A percentile compares a stretch with the other conserved stretches of the same genome.
These are phyloP conservation scores for Eupithecia subfuscata DNA, from an alignment of 2,888 invertebrate genomes.

Conservation along the genomic window DNA sequence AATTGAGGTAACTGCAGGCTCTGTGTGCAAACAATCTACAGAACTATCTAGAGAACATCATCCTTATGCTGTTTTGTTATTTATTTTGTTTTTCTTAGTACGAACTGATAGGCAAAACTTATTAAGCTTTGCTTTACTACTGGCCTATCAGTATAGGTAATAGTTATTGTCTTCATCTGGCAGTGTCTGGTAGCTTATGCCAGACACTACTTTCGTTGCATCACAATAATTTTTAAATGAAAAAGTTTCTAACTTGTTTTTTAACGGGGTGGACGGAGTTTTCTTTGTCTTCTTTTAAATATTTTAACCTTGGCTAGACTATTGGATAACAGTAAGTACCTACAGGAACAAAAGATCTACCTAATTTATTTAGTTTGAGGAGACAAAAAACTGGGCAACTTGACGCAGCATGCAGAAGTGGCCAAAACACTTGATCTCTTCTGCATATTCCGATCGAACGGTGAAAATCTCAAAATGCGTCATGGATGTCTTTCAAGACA, in stretches of 20 bases:
- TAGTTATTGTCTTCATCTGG: neutral
- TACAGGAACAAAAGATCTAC: neutral
- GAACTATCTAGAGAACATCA: no score
- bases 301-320: neutral
- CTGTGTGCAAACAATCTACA: no score
- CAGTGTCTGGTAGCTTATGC: neutral
- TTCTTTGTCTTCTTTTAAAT: neutral
- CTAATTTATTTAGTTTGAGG: neutral
- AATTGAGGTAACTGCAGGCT: no score
- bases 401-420: no score
- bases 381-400: neutral
- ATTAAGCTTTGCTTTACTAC: no score
- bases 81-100: no score
- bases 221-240: neutral
- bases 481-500: neutral
- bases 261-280: neutral
- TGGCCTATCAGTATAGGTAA: neutral
- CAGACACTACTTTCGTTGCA: conserved; percentile 2
- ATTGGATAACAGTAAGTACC: neutral
- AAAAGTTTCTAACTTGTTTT: neutral
- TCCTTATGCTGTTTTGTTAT: no score
- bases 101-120: no score
- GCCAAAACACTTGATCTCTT: no score
- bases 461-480: neutral
- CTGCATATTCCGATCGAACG: neutral